These are phyloP conservation scores for Acanthiza pusilla DNA, from an alignment of 2,797 vertebrate genomes.

Conservation along the genomic window DNA sequence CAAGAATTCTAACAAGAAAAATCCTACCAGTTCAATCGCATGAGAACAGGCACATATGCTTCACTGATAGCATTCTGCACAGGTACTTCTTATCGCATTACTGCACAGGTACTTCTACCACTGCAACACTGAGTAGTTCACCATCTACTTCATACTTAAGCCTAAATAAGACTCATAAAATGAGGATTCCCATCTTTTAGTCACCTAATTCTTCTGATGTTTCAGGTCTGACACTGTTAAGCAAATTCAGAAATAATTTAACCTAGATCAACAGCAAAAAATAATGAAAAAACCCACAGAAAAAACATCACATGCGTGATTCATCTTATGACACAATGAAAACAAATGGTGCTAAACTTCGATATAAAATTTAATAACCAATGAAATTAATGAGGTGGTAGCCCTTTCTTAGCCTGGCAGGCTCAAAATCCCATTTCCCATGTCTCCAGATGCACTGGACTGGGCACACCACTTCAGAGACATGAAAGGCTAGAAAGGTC, in stretches of 20 bases:
- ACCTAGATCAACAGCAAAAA: not conserved
- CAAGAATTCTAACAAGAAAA: not conserved
- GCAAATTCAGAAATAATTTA: not conserved
- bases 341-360: not conserved
- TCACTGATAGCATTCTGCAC: not conserved
- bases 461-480: not conserved
- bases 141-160: not conserved
- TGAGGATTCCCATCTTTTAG: not conserved
- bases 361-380: not conserved
- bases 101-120: not conserved
- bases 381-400: not conserved
- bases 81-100: not conserved
- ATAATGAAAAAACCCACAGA: rapidly evolving
- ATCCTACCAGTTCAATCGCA: not conserved
- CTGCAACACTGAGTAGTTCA: not conserved
- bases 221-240: not conserved
- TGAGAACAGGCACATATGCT: not conserved
- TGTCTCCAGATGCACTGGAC: not conserved
- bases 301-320: not conserved
- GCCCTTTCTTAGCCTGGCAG: not conserved
- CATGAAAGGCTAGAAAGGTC: not conserved
- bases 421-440: not conserved
- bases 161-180: not conserved
- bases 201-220: not conserved
- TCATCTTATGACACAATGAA: not conserved